phyloP scores from a whole-genome alignment of 2,888 invertebrate genomes.

The Bombyx huttoni region DNA sequence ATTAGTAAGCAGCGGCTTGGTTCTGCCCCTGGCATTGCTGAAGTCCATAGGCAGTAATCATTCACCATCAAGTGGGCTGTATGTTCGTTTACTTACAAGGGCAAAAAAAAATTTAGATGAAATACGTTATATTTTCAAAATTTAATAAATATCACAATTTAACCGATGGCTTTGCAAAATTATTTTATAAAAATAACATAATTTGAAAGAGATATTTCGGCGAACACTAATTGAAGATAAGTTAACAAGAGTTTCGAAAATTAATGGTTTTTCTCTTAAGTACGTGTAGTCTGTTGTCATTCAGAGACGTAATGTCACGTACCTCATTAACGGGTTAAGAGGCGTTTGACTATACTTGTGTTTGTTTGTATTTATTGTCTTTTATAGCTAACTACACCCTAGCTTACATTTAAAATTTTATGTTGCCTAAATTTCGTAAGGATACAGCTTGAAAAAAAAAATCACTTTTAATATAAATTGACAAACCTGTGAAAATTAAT shows the following conservation, averaged over 20 bases:
- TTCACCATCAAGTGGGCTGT: no score
- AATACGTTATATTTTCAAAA: no score
- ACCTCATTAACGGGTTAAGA: conserved; percentile 32
- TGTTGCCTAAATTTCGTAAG: no score
- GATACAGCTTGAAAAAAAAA: no score
- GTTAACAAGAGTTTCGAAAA: neutral
- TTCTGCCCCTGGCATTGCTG: no score
- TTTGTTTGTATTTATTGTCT: neutral
- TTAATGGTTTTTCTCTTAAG: neutral
- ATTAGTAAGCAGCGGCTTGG: no score
- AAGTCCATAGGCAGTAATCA: no score
- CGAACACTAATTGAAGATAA: neutral
- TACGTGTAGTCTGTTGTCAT: conserved; percentile 13
- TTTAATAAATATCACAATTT: neutral
- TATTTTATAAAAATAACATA: neutral
- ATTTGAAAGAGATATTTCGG: neutral
- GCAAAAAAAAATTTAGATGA: neutral
- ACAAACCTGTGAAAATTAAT: no score
- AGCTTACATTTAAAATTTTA: no score
- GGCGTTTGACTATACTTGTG: neutral
- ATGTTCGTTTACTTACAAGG: no score
- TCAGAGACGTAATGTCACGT: conserved; percentile 28
- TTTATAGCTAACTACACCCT: no score
- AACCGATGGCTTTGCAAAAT: neutral
- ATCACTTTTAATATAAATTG: no score